These are phyloP conservation scores for Synergus laeviventris DNA, from an alignment of 2,888 invertebrate species.

Conservation along the genomic window DNA sequence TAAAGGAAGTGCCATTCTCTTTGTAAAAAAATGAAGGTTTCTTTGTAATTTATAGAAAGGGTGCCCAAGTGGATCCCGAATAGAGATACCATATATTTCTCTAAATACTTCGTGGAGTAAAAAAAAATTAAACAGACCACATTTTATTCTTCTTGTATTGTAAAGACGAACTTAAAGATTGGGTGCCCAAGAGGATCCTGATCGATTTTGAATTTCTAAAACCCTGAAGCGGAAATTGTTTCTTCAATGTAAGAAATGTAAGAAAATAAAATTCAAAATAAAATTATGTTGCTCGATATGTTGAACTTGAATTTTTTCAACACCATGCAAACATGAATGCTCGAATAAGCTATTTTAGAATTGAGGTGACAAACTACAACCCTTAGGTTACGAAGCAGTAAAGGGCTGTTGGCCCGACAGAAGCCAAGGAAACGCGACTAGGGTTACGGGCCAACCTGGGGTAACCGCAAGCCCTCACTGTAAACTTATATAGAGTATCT, in stretches of 20 bases:
- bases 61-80: neutral
- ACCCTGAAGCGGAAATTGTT: no score
- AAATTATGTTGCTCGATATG: neutral
- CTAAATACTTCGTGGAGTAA: no score
- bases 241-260: no score
- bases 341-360: constrained; percentile 43
- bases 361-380: constrained; percentile 64
- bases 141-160: no score
- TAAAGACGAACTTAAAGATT: no score
- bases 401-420: constrained; percentile 75
- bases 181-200: no score
- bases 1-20: neutral
- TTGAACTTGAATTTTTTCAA: neutral
- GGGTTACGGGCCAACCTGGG: constrained; percentile 72
- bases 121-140: no score
- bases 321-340: neutral
- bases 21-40: neutral
- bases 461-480: constrained; percentile 68
- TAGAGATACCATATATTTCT: no score
- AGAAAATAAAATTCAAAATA: no score
- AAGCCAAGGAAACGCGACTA: constrained; percentile 74
- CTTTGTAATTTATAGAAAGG: neutral
- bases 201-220: no score
- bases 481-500: constrained; percentile 63
- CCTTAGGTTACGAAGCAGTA: constrained; percentile 61